These are phyloP conservation scores for Falcunculus frontatus DNA, from an alignment of 2,113 vertebrate genomes.

Conservation along the genomic window DNA sequence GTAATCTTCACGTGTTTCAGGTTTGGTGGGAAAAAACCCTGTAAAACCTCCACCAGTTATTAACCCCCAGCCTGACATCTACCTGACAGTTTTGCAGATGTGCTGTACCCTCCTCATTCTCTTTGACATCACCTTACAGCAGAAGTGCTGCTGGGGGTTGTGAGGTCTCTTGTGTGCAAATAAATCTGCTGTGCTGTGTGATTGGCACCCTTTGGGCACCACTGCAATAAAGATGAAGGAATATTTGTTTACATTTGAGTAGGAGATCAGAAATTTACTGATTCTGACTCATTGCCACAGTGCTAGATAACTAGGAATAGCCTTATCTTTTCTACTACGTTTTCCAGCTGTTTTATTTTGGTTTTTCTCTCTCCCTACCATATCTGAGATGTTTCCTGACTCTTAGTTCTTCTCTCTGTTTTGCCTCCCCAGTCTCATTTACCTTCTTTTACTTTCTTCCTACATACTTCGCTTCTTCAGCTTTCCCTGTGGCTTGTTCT, in stretches of 20 bases:
- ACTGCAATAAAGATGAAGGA: conserved; percentile 4
- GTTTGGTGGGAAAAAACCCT: neutral
- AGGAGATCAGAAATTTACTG: conserved; percentile 1
- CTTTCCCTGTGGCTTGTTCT: neutral
- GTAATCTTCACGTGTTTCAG: neutral
- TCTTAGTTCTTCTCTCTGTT: neutral
- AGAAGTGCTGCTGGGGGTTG: neutral
- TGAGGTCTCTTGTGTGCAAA: neutral
- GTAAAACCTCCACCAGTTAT: neutral
- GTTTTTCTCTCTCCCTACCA: neutral
- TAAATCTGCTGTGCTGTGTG: neutral
- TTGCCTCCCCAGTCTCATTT: neutral
- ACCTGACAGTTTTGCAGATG: neutral
- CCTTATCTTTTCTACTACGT: neutral
- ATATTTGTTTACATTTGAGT: conserved; percentile 44
- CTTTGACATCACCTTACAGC: neutral
- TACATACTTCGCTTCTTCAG: neutral
- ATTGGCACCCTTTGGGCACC: neutral
- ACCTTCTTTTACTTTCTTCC: neutral
- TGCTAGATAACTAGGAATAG: neutral
- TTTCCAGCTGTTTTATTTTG: neutral
- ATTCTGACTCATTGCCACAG: conserved; percentile 38
- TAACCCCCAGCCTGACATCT: neutral
- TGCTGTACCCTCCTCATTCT: neutral
- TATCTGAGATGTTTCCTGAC: neutral